Conservation (phyloP, 2,888 invertebrate species). For the Ormyrus labotus region DNA sequence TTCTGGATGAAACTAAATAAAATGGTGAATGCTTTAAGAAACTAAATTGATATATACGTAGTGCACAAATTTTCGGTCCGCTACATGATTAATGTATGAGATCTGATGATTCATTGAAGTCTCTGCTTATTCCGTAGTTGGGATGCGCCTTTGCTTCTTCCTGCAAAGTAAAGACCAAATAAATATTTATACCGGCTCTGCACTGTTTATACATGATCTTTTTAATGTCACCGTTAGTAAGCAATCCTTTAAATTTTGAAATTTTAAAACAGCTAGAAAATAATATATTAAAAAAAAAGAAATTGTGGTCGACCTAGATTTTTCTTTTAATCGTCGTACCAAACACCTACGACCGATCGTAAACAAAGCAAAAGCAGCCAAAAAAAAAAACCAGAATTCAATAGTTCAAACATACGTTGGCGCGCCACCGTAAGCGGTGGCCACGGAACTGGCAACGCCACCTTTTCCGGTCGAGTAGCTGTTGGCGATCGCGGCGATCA, state of each 20-base stretch:
- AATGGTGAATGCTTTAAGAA: too few relatives aligned
- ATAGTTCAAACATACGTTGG: conserved; percentile 64
- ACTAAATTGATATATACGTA: not conserved
- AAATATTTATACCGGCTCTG: not conserved
- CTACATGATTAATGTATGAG: not conserved
- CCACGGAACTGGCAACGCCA: conserved; percentile 84
- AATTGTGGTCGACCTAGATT: too few relatives aligned
- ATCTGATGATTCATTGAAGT: conserved; percentile 6
- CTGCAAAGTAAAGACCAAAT: not conserved
- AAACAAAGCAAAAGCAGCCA: too few relatives aligned
- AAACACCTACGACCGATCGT: too few relatives aligned
- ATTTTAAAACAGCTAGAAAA: too few relatives aligned
- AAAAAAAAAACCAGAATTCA: too few relatives aligned
- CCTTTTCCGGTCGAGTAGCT: conserved; percentile 84
- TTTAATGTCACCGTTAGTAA: too few relatives aligned
- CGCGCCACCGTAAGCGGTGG: conserved; percentile 83
- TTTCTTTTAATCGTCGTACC: too few relatives aligned
- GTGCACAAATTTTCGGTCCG: not conserved
- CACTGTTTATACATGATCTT: not conserved
- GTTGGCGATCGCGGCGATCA: conserved; percentile 84
- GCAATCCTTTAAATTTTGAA: too few relatives aligned
- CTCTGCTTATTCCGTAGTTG: conserved; percentile 1
- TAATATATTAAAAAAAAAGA: too few relatives aligned
- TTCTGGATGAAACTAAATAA: too few relatives aligned
- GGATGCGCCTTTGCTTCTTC: not conserved